Base-by-base conservation (phyloP, 2,888 invertebrate species). In the Trissoscelio sp. region DNA sequence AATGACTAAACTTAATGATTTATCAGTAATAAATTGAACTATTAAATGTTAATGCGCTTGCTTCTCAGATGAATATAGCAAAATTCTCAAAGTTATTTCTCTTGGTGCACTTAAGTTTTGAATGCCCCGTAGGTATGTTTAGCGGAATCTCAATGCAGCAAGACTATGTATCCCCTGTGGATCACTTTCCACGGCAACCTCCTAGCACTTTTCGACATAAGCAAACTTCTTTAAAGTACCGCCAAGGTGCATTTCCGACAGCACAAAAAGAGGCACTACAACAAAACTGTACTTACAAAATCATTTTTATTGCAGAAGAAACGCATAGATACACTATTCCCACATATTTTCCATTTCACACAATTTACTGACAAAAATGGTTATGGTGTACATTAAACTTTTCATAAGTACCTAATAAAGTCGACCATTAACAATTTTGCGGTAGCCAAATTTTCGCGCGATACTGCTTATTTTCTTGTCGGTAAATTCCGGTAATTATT, bases 201-300 rank as follows among this genome's bases (percentile, higher is more conserved):
- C 60, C 39, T 46, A 31, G 53, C 48, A 78, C 37, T 46, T 78
- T 78, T 64, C 57, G 39, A 60, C 64, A 46, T 39, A 72, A 48
- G 44, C 48, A 64, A 46, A 78, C 62, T 70, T 69, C 22, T 60
- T 67, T 69, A 77, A 69, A 78, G 37, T 64, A 78, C 60, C 57
- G 4, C 44, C 39, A 60, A 62, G 57, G 53, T 46, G 42, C 44
- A 78, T 70, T 78, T 62, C 55, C 70, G n/a, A 69, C 57, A 34
- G 31, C 18, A 11, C 51, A 24, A 39, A 24, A 70, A n/a, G 31
- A 31, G 24, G 24, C 34, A 4, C 18, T 51, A 46, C 34, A 16
- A 42, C 51, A 20, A 62, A 80, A 74, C 57, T 44, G 57, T 69
- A 48, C n/a, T 69, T 34, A 53, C 5, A 69, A 55, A 69, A 64